Conservation (phyloP, 2,888 invertebrate species). For the Daptonema setosum region DNA sequence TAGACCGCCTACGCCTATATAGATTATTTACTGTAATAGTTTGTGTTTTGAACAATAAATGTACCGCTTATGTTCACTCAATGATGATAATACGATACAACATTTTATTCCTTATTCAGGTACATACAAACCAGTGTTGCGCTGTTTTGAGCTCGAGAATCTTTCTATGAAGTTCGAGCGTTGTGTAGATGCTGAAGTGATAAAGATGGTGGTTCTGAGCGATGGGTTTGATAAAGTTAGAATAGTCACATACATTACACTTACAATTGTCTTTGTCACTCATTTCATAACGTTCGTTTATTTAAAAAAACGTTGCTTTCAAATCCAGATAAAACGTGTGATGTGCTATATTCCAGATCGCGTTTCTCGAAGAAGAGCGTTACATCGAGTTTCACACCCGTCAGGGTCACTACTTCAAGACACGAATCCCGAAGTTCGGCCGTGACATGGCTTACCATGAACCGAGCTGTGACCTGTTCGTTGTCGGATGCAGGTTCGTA, state of each 20-base stretch:
- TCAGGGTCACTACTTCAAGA: slow-evolving; percentile 65
- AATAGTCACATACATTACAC: no score
- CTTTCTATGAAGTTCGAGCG: slow-evolving; percentile 89
- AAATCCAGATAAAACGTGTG: no score
- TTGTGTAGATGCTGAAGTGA: slow-evolving; percentile 83
- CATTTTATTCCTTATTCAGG: slow-evolving; percentile 26
- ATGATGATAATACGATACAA: no score
- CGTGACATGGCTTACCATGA: slow-evolving; percentile 73
- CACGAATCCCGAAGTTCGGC: slow-evolving; percentile 81
- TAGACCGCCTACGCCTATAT: no score
- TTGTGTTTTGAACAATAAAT: no score
- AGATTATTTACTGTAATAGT: no score
- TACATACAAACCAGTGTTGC: slow-evolving; percentile 75
- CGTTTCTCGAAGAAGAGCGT: slow-evolving; percentile 67
- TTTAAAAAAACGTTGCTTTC: no score
- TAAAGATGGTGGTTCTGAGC: slow-evolving; percentile 71
- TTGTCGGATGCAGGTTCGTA: slow-evolving; percentile 76
- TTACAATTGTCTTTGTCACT: no score
- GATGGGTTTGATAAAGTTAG: slow-evolving; percentile 90
- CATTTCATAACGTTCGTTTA: no score
- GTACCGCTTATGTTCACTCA: no score
- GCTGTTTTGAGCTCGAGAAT: slow-evolving; percentile 86
- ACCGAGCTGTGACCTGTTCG: slow-evolving; percentile 68
- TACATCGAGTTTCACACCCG: slow-evolving; percentile 86
- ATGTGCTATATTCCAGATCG: no score